phyloP scores from a whole-genome alignment of 2,888 invertebrate species.

The Papilio demoleus region DNA sequence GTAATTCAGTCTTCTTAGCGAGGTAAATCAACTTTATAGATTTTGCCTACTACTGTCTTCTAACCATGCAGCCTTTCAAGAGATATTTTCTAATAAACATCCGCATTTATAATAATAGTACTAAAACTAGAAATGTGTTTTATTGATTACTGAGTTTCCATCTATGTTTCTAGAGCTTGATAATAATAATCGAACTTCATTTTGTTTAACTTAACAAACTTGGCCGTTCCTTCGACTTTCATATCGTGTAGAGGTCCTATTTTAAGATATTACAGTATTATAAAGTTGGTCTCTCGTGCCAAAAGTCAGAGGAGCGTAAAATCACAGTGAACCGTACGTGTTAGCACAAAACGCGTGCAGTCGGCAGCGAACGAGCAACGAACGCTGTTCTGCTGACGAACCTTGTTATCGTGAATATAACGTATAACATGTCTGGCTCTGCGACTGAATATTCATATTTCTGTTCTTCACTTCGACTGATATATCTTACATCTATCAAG shows the following conservation, averaged over 20 bases:
- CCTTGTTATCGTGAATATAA: constrained; percentile 77
- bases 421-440: constrained; percentile 63
- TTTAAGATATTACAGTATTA: constrained; percentile 45
- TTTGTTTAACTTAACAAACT: constrained; percentile 40
- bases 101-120: no score
- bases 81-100: no score
- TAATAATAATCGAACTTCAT: no score
- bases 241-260: constrained; percentile 46
- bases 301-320: constrained; percentile 56
- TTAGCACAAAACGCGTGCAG: constrained; percentile 63
- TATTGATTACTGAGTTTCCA: no score
- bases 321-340: constrained; percentile 55
- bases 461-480: constrained; percentile 60
- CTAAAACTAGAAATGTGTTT: no score
- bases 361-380: constrained; percentile 46
- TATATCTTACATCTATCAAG: constrained; percentile 55
- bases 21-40: no score
- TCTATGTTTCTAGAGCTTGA: no score
- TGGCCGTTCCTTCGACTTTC: constrained; percentile 42
- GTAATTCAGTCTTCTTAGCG: no score
- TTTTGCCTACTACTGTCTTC: no score
- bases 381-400: constrained; percentile 74
- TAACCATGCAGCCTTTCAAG: no score
- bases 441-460: constrained; percentile 77
- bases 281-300: constrained; percentile 55